Conservation (phyloP, 2,888 invertebrate genomes). For the Drosophila monieri region DNA sequence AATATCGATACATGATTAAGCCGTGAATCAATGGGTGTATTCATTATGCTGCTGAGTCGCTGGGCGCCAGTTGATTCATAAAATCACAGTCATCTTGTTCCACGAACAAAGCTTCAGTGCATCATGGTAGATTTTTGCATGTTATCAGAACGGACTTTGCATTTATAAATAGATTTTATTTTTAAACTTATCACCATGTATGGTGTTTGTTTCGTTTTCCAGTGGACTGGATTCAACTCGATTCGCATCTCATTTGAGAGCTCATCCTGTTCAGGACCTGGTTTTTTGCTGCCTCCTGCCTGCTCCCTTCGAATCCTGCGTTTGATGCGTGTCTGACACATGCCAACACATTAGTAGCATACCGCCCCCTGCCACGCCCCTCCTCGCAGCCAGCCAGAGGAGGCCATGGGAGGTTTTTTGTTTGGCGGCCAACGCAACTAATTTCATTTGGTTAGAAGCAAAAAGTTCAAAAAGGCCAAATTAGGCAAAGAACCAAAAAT, state of each 20-base stretch:
- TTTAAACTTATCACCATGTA: not conserved
- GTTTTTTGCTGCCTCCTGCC: slow-evolving; percentile 31
- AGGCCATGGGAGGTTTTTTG: slow-evolving; percentile 19
- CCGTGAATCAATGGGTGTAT: slow-evolving; percentile 24
- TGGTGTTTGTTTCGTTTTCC: not conserved
- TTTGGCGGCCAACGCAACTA: slow-evolving; percentile 27
- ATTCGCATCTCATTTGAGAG: not conserved
- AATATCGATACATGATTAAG: slow-evolving; percentile 16
- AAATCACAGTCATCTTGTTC: slow-evolving; percentile 24
- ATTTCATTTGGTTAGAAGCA: slow-evolving; percentile 46
- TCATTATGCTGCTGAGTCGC: slow-evolving; percentile 18
- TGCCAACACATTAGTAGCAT: slow-evolving; percentile 65
- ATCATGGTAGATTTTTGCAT: not conserved
- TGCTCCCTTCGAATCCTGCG: slow-evolving; percentile 45
- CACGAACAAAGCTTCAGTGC: slow-evolving; percentile 3
- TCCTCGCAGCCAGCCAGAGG: not conserved
- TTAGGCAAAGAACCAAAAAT: slow-evolving; percentile 56
- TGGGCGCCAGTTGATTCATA: slow-evolving; percentile 11
- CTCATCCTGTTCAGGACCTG: not conserved
- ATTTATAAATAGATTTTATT: not conserved
- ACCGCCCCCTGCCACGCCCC: slow-evolving; percentile 30
- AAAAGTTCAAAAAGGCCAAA: slow-evolving; percentile 50
- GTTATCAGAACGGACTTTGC: not conserved
- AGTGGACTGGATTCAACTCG: not conserved
- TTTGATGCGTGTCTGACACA: slow-evolving; percentile 73